Percentiles rank a stretch among this genome's conserved stretches.
Conservation (phyloP, 2,797 vertebrate genomes). For the Enteromius afrohamiltoni region DNA sequence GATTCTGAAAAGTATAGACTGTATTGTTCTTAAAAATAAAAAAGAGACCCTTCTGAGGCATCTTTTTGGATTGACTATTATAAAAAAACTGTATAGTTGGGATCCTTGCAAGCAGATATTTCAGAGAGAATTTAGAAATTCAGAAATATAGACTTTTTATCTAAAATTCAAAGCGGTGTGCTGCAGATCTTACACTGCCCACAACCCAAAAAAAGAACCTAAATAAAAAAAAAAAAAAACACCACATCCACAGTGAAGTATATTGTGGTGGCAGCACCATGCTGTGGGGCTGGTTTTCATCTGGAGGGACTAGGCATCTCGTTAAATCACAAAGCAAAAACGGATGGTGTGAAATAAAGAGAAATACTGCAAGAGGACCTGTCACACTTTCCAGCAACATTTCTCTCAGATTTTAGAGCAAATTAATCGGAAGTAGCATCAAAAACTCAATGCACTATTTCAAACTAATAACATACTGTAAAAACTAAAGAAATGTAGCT, state of each 20-base stretch:
- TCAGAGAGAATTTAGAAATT: not conserved
- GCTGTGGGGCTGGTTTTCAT: not conserved
- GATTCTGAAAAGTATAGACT: constrained; percentile 5
- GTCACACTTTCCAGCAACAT: not conserved
- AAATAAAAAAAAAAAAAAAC: not conserved
- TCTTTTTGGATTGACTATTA: constrained; percentile 9
- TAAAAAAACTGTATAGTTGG: not conserved
- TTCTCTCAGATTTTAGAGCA: not conserved
- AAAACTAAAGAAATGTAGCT: not conserved
- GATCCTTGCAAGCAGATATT: not conserved
- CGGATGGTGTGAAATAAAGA: constrained; percentile 4
- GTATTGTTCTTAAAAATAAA: not conserved
- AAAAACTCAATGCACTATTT: not conserved
- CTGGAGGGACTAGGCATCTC: not conserved
- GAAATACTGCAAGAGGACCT: not conserved
- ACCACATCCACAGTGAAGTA: not conserved
- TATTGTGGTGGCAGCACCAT: not conserved
- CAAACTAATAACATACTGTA: not conserved
- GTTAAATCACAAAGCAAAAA: not conserved
- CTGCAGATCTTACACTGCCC: not conserved
- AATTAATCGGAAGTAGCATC: not conserved
- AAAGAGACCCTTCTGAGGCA: not conserved
- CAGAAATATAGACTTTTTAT: constrained; percentile 6
- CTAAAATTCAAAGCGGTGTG: constrained; percentile 6
- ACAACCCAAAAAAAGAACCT: not conserved